Percentiles rank a stretch among this genome's conserved stretches.
Evolutionary conservation across 2,888 invertebrate genomes (phyloP).

Genomic region (Smittia sp.): DNA sequence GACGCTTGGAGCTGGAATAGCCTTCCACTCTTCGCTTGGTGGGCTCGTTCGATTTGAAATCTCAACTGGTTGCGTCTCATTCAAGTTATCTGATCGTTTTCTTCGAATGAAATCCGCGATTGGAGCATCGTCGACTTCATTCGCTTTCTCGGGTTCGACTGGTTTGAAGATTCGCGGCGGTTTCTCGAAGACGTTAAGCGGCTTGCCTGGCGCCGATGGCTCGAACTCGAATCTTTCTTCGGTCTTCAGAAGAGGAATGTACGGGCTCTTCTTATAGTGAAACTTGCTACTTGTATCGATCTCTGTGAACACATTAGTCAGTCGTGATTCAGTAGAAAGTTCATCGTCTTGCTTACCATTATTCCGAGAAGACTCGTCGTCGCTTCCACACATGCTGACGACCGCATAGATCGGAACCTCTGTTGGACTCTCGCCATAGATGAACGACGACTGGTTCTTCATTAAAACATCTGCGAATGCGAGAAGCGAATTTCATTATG

Average conservation of each 20-base stretch:
- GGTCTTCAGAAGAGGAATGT: constrained; percentile 40
- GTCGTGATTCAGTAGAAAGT: neutral
- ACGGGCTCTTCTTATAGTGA: constrained; percentile 41
- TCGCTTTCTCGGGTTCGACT: constrained; percentile 3
- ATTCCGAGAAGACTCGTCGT: neutral
- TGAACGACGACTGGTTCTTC: constrained; percentile 57
- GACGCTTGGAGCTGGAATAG: constrained; percentile 41
- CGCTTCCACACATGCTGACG: constrained; percentile 54
- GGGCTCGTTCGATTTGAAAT: constrained; percentile 42
- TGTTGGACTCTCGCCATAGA: constrained; percentile 61
- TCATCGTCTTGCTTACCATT: neutral
- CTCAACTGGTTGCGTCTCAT: constrained; percentile 33
- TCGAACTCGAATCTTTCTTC: constrained; percentile 13
- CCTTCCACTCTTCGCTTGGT: constrained; percentile 42
- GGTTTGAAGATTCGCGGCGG: neutral
- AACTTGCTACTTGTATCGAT: constrained; percentile 27
- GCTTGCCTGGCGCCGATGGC: neutral
- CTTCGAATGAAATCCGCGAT: neutral
- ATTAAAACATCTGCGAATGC: constrained; percentile 51
- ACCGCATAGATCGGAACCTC: constrained; percentile 62
- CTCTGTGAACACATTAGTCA: constrained; percentile 14
- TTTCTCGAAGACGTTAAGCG: neutral
- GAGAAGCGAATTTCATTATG: constrained; percentile 16
- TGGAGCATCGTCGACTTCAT: neutral
- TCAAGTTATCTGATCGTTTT: constrained; percentile 16